These are phyloP conservation scores for Julus scandinavius DNA, from an alignment of 2,888 invertebrate genomes.

Conservation along the genomic window DNA sequence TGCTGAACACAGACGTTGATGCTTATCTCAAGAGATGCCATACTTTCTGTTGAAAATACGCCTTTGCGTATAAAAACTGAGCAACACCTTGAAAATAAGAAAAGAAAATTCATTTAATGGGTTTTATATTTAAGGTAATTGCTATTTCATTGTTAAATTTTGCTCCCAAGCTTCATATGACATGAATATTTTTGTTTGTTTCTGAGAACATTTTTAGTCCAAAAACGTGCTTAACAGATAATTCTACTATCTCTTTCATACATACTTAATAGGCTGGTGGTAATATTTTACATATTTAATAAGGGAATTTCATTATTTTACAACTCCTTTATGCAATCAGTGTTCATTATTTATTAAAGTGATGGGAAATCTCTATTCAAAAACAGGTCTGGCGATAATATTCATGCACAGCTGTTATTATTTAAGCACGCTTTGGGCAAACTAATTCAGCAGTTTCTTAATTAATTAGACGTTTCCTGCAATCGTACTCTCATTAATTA, in stretches of 20 bases:
- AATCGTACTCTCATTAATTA: background rate
- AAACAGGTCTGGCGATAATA: background rate
- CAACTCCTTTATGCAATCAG: background rate
- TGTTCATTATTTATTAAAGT: background rate
- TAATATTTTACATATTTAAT: background rate
- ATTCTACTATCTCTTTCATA: too few species aligned
- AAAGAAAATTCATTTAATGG: too few species aligned
- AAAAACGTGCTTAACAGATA: too few species aligned
- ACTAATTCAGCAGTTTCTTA: background rate
- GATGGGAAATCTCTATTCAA: background rate
- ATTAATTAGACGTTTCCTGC: background rate
- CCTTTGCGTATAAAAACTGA: too few species aligned
- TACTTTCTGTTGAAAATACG: too few species aligned
- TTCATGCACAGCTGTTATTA: background rate
- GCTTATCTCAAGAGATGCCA: background rate
- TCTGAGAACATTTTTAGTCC: too few species aligned
- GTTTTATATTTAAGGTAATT: too few species aligned
- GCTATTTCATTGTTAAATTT: too few species aligned
- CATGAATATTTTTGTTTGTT: too few species aligned
- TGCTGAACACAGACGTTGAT: background rate
- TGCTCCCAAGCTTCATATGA: too few species aligned
- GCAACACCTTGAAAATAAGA: too few species aligned
- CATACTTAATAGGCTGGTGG: background rate
- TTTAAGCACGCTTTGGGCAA: background rate
- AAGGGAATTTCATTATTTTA: background rate